phyloP scores from a whole-genome alignment of 2,797 vertebrate species.

The Neosilurus hyrtlii region DNA sequence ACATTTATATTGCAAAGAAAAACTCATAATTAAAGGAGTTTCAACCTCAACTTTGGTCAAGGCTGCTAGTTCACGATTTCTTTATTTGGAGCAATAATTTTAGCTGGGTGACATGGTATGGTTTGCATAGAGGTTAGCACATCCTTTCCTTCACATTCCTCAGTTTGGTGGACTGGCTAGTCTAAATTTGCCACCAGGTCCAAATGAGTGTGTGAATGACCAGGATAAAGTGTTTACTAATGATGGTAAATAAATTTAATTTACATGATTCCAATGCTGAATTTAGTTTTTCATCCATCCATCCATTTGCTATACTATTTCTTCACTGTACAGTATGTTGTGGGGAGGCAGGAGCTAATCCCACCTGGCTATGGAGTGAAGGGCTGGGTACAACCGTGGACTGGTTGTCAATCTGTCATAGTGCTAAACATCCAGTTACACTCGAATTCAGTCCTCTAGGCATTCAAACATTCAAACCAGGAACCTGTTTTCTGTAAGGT shows the following conservation, averaged over 20 bases:
- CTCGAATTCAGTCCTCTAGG: too few species aligned
- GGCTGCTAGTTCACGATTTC: background rate
- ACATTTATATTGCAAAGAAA: background rate
- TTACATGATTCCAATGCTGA: background rate
- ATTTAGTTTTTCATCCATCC: background rate
- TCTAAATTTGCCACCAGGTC: background rate
- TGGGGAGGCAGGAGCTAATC: too few species aligned
- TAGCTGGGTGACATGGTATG: background rate
- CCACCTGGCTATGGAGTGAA: too few species aligned
- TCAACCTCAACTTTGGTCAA: background rate
- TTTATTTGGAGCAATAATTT: background rate
- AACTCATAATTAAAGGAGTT: background rate
- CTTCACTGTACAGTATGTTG: too few species aligned
- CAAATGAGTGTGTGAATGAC: slow-evolving; percentile 4
- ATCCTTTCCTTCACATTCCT: background rate
- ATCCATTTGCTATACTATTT: too few species aligned
- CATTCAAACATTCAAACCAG: too few species aligned
- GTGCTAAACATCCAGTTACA: too few species aligned
- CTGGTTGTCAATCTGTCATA: too few species aligned
- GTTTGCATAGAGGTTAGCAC: too few species aligned
- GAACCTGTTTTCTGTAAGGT: too few species aligned
- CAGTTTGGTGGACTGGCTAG: background rate
- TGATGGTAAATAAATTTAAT: background rate
- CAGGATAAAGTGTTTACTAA: background rate
- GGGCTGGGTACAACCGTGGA: too few species aligned